Percentiles rank a stretch among this genome's conserved stretches.
phyloP scores from a whole-genome alignment of 1,140 invertebrate genomes.

The Sminthurides bifidus region DNA sequence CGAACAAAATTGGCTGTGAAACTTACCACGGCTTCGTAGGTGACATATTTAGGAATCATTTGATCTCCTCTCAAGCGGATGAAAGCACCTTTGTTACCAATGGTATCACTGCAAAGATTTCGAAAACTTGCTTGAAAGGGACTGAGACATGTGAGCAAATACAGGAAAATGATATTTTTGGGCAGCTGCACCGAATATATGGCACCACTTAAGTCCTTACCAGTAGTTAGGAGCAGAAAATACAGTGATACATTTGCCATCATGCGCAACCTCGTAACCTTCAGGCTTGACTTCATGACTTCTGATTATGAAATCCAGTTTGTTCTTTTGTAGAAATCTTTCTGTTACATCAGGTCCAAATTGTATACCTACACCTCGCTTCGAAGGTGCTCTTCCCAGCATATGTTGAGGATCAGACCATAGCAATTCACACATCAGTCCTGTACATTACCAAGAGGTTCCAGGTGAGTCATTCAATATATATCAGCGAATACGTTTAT shows the following conservation, averaged over 20 bases:
- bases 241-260: slow-evolving; percentile 88
- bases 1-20: too few relatives aligned
- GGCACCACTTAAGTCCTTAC: too few relatives aligned
- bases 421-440: slow-evolving; percentile 90
- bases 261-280: slow-evolving; percentile 88
- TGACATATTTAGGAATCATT: slow-evolving; percentile 77
- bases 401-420: slow-evolving; percentile 96
- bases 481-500: too few relatives aligned
- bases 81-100: slow-evolving; percentile 96
- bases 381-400: slow-evolving; percentile 74
- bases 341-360: slow-evolving; percentile 96
- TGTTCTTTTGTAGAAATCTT: slow-evolving; percentile 70
- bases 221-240: slow-evolving; percentile 99
- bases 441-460: slow-evolving; percentile 33
- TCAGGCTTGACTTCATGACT: slow-evolving; percentile 97
- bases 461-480: background rate
- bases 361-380: slow-evolving; percentile 93
- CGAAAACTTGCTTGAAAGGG: background rate
- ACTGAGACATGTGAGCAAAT: background rate
- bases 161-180: too few relatives aligned
- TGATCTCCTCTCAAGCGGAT: slow-evolving; percentile 86
- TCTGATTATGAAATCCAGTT: slow-evolving; percentile 83
- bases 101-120: slow-evolving; percentile 74
- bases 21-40: slow-evolving; percentile 87
- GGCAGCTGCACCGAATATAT: background rate